Evolutionary conservation across 2,113 vertebrate genomes (phyloP), one percentile per base, ranked within the genome.

Genomic region (Aix galericulata): DNA sequence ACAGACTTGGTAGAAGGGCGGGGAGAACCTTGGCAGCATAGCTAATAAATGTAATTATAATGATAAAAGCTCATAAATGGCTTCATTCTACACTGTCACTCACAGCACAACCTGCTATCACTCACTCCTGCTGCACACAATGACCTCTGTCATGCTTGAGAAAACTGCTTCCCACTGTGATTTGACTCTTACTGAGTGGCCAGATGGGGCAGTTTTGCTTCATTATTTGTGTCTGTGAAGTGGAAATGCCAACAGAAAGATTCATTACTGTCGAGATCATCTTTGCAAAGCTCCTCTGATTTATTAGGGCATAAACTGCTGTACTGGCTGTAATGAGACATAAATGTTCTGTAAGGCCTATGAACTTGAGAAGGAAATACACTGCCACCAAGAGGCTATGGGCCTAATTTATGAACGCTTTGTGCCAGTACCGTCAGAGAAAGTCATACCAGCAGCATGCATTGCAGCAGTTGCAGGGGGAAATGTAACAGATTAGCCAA

Each of bases 181-280:
- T 95, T 91, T 96, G 94, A 96, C 95, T 96, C 97, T 96, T 80
- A 95, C 97, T 63, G 97, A 97, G 93, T 84, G 97, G 96, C 98
- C 98, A 98, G 98, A 99, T 98, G 98, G 98, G 98, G 97, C 86
- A 82, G 98, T 96, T 98, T 97, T 98, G 98, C 97, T 98, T 98
- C 98, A 98, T 98, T 98, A 98, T 98, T 97, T 97, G 97, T 60
- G 93, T 81, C 97, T 97, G 93, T 96, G 96, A 98, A 98, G 97
- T 97, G 97, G 97, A 98, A 98, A 98, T 95, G 97, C 97, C 97
- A 98, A 96, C 96, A 97, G 97, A 98, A 97, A 98, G 98, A 98
- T 98, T 98, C 97, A 98, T 98, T 97, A 97, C 72, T 81, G 97
- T 95, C 95, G 96, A 96, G 97, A 96, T 96, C 96, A 94, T 98